Evolutionary conservation across 2,888 invertebrate genomes (phyloP), one percentile per base, ranked within the genome.

Genomic region (Carabus problematicus): DNA sequence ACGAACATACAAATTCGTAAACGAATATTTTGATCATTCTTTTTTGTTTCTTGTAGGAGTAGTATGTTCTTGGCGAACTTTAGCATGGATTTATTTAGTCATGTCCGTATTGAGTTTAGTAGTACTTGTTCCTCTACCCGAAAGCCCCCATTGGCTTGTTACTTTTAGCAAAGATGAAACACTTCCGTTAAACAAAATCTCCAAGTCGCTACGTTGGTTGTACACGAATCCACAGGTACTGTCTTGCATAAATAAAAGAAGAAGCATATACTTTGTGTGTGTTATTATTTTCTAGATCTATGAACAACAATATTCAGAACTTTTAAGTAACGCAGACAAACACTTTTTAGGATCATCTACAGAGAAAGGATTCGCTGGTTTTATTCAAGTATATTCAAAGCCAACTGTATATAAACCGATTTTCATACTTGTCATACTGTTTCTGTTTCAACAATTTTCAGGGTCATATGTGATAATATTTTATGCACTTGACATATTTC

Each of bases 381-480:
- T 16, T 16, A 52, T 8, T 11, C 56, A 52, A 41, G 3, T 52
- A 0, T 79, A 78, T 70, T 74, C 71, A n/a, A 73, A 79, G 18
- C 82, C 85, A 0, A 76, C 75, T n/a, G 82, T 84, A 0, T 84
- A 84, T 74, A 85, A 85, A 72, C 88, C 88, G 0, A 74, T 85
- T 0, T 52, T 82, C 1, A 80, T 87, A 16, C 78, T 87, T 1
- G 70, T 83, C 0, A 45, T 81, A 1, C 72, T 87, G 19, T 84
- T 87, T 72, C 43, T 85, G 4, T 79, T 86, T 19, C 88, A 88
- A 78, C 88, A 88, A 77, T 73, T 85, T 0, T 84, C 86, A 1
- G 86, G 87, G 6, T 82, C 82, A 1, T 88, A 87, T 74, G 85
- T 85, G 0, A 82, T 87, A 1, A 85, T 87, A 64, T 86, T 87